These are phyloP conservation scores for Rhinoderma darwinii DNA, from an alignment of 2,113 vertebrate genomes.

Conservation along the genomic window DNA sequence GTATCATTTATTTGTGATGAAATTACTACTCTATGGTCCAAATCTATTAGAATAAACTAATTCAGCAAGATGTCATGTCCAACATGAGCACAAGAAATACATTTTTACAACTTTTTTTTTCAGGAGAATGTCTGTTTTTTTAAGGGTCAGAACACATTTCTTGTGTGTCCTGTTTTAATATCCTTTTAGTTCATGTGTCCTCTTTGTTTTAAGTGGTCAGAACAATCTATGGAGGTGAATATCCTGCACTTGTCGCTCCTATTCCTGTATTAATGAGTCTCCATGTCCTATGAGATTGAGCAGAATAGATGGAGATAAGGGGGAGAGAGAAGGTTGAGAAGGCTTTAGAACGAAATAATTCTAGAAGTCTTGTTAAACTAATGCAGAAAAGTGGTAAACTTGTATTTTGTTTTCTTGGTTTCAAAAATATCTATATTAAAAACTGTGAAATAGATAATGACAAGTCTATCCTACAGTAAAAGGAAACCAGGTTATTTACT, in stretches of 20 bases:
- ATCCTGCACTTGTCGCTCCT: no score
- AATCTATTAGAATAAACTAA: no score
- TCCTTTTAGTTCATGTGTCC: not conserved
- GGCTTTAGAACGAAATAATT: no score
- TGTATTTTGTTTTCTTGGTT: not conserved
- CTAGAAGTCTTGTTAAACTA: not conserved
- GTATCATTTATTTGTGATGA: no score
- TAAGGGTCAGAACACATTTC: not conserved
- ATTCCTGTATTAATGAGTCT: no score
- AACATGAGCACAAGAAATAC: not conserved
- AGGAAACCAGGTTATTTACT: constrained; percentile 12
- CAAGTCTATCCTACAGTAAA: not conserved
- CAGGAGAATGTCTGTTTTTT: no score
- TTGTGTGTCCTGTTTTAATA: not conserved
- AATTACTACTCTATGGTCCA: no score
- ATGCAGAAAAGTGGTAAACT: not conserved
- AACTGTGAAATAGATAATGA: not conserved
- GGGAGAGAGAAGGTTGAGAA: not conserved
- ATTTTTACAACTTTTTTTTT: no score
- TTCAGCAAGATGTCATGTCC: not conserved
- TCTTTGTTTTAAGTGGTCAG: not conserved
- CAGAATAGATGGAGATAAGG: no score
- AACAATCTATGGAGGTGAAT: not conserved
- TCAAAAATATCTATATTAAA: not conserved
- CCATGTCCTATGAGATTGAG: no score